A percentile compares a stretch with the other conserved stretches of the same genome.
phyloP scores from a whole-genome alignment of 35 echinoderm and acorn worm genomes.

The Diadema setosum region DNA sequence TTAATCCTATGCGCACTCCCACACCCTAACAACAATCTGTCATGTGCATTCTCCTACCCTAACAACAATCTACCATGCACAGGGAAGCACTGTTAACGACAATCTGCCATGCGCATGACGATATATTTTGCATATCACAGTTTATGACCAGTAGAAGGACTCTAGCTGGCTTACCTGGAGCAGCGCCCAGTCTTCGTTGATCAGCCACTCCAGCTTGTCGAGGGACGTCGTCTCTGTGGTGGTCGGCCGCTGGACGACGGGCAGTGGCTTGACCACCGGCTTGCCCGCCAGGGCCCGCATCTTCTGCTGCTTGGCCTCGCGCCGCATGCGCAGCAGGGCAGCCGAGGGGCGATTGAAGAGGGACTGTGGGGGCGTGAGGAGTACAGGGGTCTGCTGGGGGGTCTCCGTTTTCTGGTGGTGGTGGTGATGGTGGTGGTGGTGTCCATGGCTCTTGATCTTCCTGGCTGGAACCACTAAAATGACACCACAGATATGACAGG shows the following conservation, averaged over 20 bases:
- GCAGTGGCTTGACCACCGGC: slow-evolving; percentile 80
- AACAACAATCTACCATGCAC: no score
- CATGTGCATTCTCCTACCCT: no score
- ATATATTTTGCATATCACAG: no score
- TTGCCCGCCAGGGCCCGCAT: slow-evolving; percentile 81
- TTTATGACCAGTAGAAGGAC: no score
- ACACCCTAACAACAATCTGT: no score
- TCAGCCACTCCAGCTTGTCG: slow-evolving; percentile 91
- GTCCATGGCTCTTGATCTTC: slow-evolving; percentile 77
- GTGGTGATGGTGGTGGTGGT: slow-evolving; percentile 31
- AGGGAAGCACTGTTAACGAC: no score
- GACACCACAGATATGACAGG: no score
- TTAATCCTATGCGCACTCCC: no score
- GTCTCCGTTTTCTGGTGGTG: slow-evolving; percentile 15
- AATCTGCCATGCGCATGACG: no score
- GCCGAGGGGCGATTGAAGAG: slow-evolving; percentile 96
- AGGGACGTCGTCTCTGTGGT: slow-evolving; percentile 49
- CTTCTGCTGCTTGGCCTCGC: slow-evolving; percentile 98
- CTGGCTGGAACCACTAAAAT: slow-evolving; percentile 19
- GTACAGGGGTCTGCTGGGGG: slow-evolving; percentile 28
- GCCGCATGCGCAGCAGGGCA: slow-evolving; percentile 69
- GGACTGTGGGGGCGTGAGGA: slow-evolving; percentile 77
- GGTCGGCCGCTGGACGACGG: slow-evolving; percentile 60
- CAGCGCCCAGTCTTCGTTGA: slow-evolving; percentile 98
- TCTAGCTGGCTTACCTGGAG: slow-evolving; percentile 61